A percentile compares a stretch with the other conserved stretches of the same genome.
Evolutionary conservation across 2,797 vertebrate genomes (phyloP).

Genomic region (Gephyroberyx darwinii): DNA sequence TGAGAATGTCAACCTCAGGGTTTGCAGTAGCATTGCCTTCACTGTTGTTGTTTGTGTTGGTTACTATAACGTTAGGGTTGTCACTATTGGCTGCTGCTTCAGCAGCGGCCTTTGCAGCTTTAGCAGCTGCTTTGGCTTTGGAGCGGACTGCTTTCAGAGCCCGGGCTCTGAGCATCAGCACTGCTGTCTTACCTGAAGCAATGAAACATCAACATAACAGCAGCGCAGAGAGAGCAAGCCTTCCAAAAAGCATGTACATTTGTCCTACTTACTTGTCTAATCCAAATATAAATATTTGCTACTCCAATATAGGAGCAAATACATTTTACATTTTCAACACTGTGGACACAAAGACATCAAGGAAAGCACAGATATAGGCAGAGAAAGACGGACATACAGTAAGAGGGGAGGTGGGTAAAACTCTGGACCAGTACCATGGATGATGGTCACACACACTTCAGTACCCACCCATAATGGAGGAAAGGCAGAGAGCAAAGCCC

Average conservation of each 20-base stretch:
- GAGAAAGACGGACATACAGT: too few relatives aligned
- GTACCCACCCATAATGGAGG: constrained; percentile 83
- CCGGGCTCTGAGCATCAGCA: constrained; percentile 85
- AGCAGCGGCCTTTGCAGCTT: constrained; percentile 76
- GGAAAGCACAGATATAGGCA: too few relatives aligned
- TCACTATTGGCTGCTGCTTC: constrained; percentile 70
- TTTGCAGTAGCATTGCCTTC: constrained; percentile 26
- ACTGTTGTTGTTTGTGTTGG: constrained; percentile 52
- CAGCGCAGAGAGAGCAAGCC: not conserved
- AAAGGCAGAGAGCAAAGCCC: constrained; percentile 85
- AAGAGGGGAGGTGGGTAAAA: too few relatives aligned
- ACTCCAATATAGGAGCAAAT: too few relatives aligned
- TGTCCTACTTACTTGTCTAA: too few relatives aligned
- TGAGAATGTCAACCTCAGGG: constrained; percentile 73
- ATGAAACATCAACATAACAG: not conserved
- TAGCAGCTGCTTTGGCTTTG: constrained; percentile 74
- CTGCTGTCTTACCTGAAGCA: constrained; percentile 78
- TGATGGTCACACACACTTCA: not conserved
- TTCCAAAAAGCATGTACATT: too few relatives aligned
- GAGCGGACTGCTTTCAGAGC: constrained; percentile 73
- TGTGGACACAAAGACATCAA: too few relatives aligned
- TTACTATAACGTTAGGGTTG: constrained; percentile 73
- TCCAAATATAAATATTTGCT: too few relatives aligned
- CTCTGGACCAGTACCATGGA: not conserved
- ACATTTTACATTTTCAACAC: too few relatives aligned